Evolutionary conservation across 2,888 invertebrate genomes (phyloP), one percentile per base, ranked within the genome.

Genomic region (Mechanitis messenoides): DNA sequence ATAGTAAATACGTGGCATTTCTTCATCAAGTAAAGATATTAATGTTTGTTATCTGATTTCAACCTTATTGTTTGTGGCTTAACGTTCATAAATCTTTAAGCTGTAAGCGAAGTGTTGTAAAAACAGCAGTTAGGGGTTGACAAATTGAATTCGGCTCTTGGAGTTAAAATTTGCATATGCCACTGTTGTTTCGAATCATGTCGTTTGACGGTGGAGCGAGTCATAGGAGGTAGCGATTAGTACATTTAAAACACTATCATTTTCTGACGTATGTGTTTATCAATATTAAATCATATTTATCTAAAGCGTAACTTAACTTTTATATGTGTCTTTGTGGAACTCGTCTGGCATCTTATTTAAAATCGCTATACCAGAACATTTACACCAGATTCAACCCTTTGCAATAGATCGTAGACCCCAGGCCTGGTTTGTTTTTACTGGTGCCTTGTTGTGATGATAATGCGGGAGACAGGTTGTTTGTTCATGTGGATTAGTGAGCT

Each of bases 141-240:
- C 85, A 85, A 85, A 86, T 85, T 84, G 83, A 80, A 84, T 81
- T 79, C 73, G 76, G 71, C 76, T 68, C 73, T 62, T 69, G 72
- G 79, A 78, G 78, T 71, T 76, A 72, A 69, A 78, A 85, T 86
- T 84, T 84, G 81, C 84, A 84, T 85, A 77, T 76, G 80, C 78
- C 77, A 73, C 73, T 74, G 79, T 76, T 79, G 76, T 74, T 74
- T 74, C 66, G 68, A 69, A 69, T 69, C 68, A 65, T 65, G 57
- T 57, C 47, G 55, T 58, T 53, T 46, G 28, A 33, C 56, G 55
- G 35, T 59, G 58, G 68, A 33, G 35, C 42, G 61, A 60, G 58
- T 33, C 2, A 69, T 33, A 53, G 56, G 64, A 58, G 59, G 33
- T 6, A 63, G 71, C 67, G 71, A 45, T 9, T 56, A 9, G 1